Percentiles rank a stretch among this genome's conserved stretches.
phyloP scores from a whole-genome alignment of 2,113 vertebrate species.

The Zeus faber region DNA sequence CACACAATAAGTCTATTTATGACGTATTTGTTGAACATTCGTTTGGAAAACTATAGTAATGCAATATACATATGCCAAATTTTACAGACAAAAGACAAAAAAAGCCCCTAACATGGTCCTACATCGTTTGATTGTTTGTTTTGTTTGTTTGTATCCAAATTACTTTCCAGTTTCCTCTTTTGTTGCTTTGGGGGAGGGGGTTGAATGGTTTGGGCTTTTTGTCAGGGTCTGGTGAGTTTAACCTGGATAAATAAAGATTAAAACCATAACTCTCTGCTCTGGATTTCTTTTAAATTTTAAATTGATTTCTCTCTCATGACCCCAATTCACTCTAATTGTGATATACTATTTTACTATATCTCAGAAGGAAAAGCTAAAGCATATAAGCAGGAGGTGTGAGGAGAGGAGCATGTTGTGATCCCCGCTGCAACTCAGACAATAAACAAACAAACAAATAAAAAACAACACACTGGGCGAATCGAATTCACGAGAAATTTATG shows the following conservation, averaged over 20 bases:
- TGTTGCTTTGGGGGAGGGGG: neutral
- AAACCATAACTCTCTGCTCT: constrained; percentile 35
- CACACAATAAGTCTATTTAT: constrained; percentile 79
- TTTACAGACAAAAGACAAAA: constrained; percentile 74
- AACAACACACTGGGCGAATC: too few relatives aligned
- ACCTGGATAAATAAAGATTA: constrained; percentile 59
- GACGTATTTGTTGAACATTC: constrained; percentile 83
- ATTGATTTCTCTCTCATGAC: too few relatives aligned
- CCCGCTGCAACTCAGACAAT: too few relatives aligned
- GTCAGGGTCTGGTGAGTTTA: constrained; percentile 39
- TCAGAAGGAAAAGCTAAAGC: too few relatives aligned
- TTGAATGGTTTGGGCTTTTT: constrained; percentile 36
- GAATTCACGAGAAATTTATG: too few relatives aligned
- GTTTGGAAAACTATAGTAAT: constrained; percentile 81
- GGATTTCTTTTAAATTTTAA: too few relatives aligned
- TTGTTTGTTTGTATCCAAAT: constrained; percentile 50
- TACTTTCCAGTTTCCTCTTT: neutral
- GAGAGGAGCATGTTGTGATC: too few relatives aligned
- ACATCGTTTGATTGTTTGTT: constrained; percentile 26
- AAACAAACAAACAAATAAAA: too few relatives aligned
- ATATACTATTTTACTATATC: too few relatives aligned
- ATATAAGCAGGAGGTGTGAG: too few relatives aligned
- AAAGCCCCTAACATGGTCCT: constrained; percentile 47
- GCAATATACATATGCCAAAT: constrained; percentile 82
- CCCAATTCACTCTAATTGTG: too few relatives aligned